Conservation (phyloP, 2,113 vertebrate species). For the Strix aluco region DNA sequence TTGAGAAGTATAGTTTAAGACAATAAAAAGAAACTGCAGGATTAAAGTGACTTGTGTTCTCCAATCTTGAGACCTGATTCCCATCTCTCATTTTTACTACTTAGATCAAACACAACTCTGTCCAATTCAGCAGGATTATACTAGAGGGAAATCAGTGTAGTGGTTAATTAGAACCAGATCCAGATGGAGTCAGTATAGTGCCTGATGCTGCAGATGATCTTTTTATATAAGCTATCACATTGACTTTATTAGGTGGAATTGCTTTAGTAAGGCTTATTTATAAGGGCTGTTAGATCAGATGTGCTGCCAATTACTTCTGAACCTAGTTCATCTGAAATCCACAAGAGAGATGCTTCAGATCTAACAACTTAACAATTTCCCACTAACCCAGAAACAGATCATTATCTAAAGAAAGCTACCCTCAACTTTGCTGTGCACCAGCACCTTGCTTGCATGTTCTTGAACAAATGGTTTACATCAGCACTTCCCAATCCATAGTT, state of each 20-base stretch:
- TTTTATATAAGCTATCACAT: background rate
- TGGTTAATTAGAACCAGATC: constrained; percentile 2
- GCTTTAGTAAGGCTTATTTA: background rate
- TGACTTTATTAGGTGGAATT: constrained; percentile 12
- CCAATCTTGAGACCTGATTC: background rate
- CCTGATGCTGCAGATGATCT: background rate
- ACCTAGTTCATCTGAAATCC: background rate
- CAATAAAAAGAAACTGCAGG: background rate
- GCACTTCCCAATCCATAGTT: background rate
- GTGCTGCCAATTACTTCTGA: constrained; percentile 26
- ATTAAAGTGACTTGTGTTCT: background rate
- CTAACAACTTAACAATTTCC: background rate
- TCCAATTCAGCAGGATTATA: background rate
- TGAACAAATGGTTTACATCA: background rate
- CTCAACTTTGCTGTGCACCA: background rate
- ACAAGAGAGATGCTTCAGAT: constrained; percentile 4
- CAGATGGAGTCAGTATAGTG: background rate
- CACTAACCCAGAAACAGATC: constrained; percentile 12
- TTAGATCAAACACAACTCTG: background rate
- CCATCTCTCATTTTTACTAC: background rate
- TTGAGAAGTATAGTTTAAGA: background rate
- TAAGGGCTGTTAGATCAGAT: background rate
- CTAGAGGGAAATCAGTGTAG: background rate
- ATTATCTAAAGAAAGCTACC: background rate
- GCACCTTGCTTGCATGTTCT: background rate